Evolutionary conservation across 2,888 invertebrate genomes (phyloP), one percentile per base, ranked within the genome.

Genomic region (Hirtodrosophila duncani): DNA sequence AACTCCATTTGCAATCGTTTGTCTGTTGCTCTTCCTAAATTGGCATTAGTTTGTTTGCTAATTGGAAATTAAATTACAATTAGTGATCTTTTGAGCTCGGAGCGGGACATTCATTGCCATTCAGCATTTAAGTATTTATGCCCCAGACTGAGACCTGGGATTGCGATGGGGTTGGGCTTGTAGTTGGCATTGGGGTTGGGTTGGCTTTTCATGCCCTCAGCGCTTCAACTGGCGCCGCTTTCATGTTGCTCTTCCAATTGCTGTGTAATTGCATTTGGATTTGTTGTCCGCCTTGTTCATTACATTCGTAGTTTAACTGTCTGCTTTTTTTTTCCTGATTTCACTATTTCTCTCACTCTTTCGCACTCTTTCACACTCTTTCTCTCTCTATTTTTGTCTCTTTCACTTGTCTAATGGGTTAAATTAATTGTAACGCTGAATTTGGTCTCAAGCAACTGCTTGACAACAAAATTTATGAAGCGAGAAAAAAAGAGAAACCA

Each of bases 21-120:
- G 37, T 43, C 43, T 53, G 67, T 62, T 71, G 45, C 44, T 42
- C 59, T 63, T 67, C 59, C 61, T 60, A 81, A 78, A 71, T 74
- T 79, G 65, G 72, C 69, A 80, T 83, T 74, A 82, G 83, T 82
- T 83, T 82, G 83, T 83, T 83, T 83, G 81, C 83, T 84, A 83
- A 83, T 83, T 83, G 83, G 81, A 83, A 83, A 83, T 83, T 83
- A 83, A 83, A 83, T 83, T 83, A 84, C 84, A 83, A 84, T 83
- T 83, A 83, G 81, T 81, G 82, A 82, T 78, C 79, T 77, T 78
- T 74, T 81, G 82, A 82, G 74, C 79, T 77, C 74, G 69, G 81
- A 75, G 65, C 56, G 49, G 65, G 68, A 66, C 70, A 62, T 66
- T n/a, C n/a, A n/a, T n/a, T n/a, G n/a, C n/a, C 70, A 65, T 72